Conservation (phyloP, 2,888 invertebrate genomes). For the Archips crataeganus region DNA sequence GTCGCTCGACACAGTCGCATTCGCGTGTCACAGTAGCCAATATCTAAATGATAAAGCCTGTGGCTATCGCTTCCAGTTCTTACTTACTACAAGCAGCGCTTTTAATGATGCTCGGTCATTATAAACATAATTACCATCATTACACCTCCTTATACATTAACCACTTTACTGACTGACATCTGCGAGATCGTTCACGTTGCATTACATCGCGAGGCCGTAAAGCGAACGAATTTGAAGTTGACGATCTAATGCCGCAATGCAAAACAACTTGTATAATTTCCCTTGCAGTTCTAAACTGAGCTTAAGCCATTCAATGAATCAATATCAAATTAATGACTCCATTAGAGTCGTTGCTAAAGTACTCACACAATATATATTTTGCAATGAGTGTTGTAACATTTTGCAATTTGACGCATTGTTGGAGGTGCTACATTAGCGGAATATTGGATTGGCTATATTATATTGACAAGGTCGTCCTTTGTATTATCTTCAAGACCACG, state of each 20-base stretch:
- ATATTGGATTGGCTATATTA: not conserved
- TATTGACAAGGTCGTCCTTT: not conserved
- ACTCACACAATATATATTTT: constrained; percentile 19
- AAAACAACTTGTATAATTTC: too few relatives aligned
- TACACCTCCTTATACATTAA: constrained; percentile 16
- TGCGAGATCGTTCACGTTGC: too few relatives aligned
- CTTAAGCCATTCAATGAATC: constrained; percentile 1
- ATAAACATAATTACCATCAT: constrained; percentile 1
- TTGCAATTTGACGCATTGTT: constrained; percentile 12
- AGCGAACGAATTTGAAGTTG: too few relatives aligned
- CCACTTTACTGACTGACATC: not conserved
- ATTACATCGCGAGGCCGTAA: too few relatives aligned
- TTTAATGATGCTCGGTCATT: not conserved
- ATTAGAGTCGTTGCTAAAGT: constrained; percentile 25
- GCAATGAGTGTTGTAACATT: constrained; percentile 17
- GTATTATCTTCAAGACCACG: not conserved
- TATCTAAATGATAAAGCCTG: too few relatives aligned
- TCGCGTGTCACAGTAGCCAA: too few relatives aligned
- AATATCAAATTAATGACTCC: constrained; percentile 26
- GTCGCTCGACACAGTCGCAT: too few relatives aligned
- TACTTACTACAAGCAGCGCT: too few relatives aligned
- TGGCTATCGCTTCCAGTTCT: too few relatives aligned
- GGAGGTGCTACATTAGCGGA: constrained; percentile 6
- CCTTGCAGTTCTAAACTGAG: constrained; percentile 6
- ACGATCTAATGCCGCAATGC: too few relatives aligned